Evolutionary conservation across 2,113 vertebrate species (phyloP), one percentile per base, ranked within the genome.

Genomic region (Ameiurus melas): DNA sequence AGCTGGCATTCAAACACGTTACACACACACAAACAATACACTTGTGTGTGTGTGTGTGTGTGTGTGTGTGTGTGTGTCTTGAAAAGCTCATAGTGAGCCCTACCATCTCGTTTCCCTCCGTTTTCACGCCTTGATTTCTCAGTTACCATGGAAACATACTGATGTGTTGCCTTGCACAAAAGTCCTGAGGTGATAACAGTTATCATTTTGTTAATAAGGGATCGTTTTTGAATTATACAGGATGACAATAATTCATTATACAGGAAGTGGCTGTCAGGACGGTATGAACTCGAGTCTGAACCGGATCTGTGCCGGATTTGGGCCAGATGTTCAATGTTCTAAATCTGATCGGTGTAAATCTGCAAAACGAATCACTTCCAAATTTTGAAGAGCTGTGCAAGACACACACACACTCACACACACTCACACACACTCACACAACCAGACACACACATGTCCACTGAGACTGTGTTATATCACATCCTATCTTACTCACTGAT

Each of bases 91-190:
- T 90, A 89, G 90, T 93, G 93, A 95, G 92, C 91, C 92, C 91
- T 92, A 94, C 92, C 91, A 92, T 90, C 89, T 93, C n/a, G 1
- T 85, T 83, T 91, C 91, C 92, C 92, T 92, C 90, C 83, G 90
- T 90, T 88, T 89, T 90, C 90, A 90, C 92, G 90, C 90, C 90
- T 92, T 87, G 12, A 62, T 62, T 83, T 20, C 33, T 60, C 33
- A 60, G 94, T 95, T 94, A 88, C 95, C 92, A 94, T 94, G 91
- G 95, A 92, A 94, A 96, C 95, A 81, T 60, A 87, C 92, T 83
- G 86, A 89, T 88, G 84, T 87, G 85, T 87, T 79, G 30, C 86
- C 77, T 68, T 39, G 36, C 57, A 81, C 13, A 22, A 57, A 81
- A 0, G 30, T 81, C 30, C 19, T 36, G 79, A 33, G 10, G 30